These are phyloP conservation scores for Smithornis capensis DNA, from an alignment of 2,113 vertebrate genomes.

Conservation along the genomic window DNA sequence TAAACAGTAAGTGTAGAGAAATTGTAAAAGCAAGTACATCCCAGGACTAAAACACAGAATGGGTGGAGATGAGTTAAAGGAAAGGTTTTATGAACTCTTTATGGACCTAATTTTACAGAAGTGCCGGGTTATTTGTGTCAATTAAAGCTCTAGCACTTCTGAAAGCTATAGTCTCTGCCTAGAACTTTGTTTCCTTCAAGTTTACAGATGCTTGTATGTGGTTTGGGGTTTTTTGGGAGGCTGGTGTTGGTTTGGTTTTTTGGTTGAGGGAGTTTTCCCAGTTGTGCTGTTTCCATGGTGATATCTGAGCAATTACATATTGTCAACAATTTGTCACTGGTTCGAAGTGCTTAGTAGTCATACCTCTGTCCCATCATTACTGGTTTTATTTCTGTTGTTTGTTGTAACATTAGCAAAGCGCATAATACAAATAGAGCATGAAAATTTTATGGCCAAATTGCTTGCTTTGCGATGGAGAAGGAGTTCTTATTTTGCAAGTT, in stretches of 20 bases:
- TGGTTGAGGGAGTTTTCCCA: neutral
- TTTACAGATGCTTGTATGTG: neutral
- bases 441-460: neutral
- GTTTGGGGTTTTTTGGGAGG: fast-evolving
- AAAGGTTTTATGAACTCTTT: neutral
- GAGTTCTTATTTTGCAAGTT: neutral
- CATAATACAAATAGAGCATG: neutral
- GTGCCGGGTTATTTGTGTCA: neutral
- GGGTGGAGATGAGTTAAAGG: neutral
- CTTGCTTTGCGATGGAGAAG: neutral
- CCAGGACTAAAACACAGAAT: conserved; percentile 16
- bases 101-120: neutral
- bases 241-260: neutral
- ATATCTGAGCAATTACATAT: neutral
- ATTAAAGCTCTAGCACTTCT: neutral
- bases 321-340: neutral
- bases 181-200: neutral
- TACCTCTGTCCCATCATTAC: neutral
- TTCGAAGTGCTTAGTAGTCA: neutral
- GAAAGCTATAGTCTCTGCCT: neutral
- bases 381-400: neutral
- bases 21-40: conserved; percentile 4
- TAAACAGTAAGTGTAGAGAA: neutral
- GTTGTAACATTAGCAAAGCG: neutral
- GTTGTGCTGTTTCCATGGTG: neutral